These are phyloP conservation scores for Dioctria rufipes DNA, from an alignment of 2,888 invertebrate species.

Conservation along the genomic window DNA sequence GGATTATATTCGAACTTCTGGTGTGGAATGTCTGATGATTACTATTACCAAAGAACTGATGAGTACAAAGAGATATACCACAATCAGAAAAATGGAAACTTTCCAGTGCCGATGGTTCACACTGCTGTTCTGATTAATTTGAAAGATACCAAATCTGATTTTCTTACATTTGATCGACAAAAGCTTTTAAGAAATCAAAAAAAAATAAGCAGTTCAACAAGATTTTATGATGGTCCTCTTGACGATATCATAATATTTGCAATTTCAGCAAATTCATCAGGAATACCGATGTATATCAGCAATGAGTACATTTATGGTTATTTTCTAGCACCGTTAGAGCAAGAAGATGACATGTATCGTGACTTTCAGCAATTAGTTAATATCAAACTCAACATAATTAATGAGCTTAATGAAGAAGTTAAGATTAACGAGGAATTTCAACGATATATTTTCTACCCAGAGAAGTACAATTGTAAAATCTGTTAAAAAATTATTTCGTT, in stretches of 20 bases:
- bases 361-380: conserved; percentile 84
- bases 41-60: conserved; percentile 87
- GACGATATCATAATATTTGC: conserved; percentile 94
- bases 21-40: conserved; percentile 91
- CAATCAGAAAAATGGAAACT: conserved; percentile 80
- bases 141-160: conserved; percentile 74
- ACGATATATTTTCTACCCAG: conserved; percentile 68
- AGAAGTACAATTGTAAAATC: conserved; percentile 61
- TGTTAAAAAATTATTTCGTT: background rate
- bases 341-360: conserved; percentile 75
- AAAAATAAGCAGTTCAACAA: conserved; percentile 58
- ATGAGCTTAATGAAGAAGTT: conserved; percentile 73
- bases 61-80: conserved; percentile 87
- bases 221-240: conserved; percentile 81
- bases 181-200: conserved; percentile 64
- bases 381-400: conserved; percentile 82
- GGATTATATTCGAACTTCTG: conserved; percentile 96
- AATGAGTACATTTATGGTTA: conserved; percentile 89
- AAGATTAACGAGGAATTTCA: conserved; percentile 70
- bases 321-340: conserved; percentile 85
- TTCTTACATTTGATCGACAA: conserved; percentile 79
- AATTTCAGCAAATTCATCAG: conserved; percentile 80
- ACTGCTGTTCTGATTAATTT: conserved; percentile 88
- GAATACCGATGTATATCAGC: conserved; percentile 80
- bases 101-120: conserved; percentile 92